Base-by-base conservation (phyloP, 1,140 invertebrate species). In the Coenobita brevimanus region DNA sequence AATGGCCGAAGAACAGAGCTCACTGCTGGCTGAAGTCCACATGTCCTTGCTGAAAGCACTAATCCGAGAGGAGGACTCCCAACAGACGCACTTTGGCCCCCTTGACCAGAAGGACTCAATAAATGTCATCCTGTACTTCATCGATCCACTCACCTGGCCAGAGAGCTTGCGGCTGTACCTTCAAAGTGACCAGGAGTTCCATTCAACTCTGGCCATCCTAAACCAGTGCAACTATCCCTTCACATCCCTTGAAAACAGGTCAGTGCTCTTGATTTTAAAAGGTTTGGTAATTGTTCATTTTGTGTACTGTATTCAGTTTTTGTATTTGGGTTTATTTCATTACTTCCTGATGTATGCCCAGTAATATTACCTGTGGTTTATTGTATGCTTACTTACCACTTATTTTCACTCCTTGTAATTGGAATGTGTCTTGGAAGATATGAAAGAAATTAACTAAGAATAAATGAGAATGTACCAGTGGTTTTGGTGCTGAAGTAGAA, bases 21-120 rank as follows among this genome's bases (percentile, higher is more conserved):
- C 95, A 92, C 93, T 99, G 46, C 93, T 99, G 10, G 95, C 96
- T 21, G 98, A 99, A 93, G 95, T 98, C 91, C 98, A 99, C 92
- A 96, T 98, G 85, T 96, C 96, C 94, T 93, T 99, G 57, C 93
- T 99, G 1, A 98, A 97, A 93, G 96, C 97, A 13, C 94, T 99
- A 82, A 93, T 99, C 41, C 93, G 98, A 76, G 98, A 99, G 93
- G 98, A 99, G 93, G 98, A 99, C 92, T 95, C 95, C 0, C 97
- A 98, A 92, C 97, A 97, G 91, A 98, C 98, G 24, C 96, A 97
- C 92, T 99, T 98, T 94, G 98, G 98, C 73, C 97, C 98, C 17
- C 93, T 98, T 79, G 98, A 99, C 93, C 96, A 97, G 91, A 99
- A 99, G 94, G 98, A 99, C 93, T 98, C 97, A 92, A 96, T 99